Evolutionary conservation across 1,140 invertebrate species (phyloP).

Genomic region (Piezodorus guildinii): DNA sequence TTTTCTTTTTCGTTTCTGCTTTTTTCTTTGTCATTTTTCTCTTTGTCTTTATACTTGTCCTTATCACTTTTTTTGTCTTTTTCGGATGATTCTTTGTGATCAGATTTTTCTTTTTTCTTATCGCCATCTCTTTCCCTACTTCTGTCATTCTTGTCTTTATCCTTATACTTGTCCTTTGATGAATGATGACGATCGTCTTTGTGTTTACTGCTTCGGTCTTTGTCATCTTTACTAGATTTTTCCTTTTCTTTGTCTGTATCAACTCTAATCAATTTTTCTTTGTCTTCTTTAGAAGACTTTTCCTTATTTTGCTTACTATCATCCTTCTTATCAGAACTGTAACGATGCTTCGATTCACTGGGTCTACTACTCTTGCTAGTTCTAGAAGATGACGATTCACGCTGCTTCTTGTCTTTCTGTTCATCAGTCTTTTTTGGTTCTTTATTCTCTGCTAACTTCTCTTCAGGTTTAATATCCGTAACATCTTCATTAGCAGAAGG

Average conservation of each 20-base stretch:
- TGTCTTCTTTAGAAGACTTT: not conserved
- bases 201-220: conserved; percentile 31
- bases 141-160: conserved; percentile 12
- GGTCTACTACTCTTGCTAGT: not conserved
- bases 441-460: no score
- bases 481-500: no score
- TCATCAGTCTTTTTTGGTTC: not conserved
- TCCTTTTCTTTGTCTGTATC: conserved; percentile 32
- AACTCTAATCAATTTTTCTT: no score
- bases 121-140: conserved; percentile 11
- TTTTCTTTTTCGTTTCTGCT: conserved; percentile 30
- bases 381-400: not conserved
- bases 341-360: not conserved
- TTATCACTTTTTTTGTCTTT: conserved; percentile 27
- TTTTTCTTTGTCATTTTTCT: conserved; percentile 29
- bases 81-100: conserved; percentile 22
- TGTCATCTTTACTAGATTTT: conserved; percentile 35
- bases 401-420: not conserved
- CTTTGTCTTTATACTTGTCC: conserved; percentile 32
- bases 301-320: conserved; percentile 23
- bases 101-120: conserved; percentile 2
- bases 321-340: not conserved
- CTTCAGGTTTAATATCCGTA: no score
- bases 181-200: conserved; percentile 23
- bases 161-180: conserved; percentile 23